Base-by-base conservation (phyloP, 2,888 invertebrate genomes). In the Bombyx huttoni region DNA sequence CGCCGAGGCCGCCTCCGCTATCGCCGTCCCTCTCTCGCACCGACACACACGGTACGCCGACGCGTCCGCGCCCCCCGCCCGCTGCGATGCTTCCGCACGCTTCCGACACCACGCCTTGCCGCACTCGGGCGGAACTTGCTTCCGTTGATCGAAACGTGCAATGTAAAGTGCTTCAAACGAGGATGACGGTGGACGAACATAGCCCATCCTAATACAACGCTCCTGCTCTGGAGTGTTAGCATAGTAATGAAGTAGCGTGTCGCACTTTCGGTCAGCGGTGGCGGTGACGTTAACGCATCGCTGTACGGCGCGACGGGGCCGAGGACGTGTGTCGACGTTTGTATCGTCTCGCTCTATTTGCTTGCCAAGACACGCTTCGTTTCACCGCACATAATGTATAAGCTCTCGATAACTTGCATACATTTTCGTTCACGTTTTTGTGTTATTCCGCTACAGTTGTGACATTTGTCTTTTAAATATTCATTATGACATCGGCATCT, bases 31-130 rank as follows among this genome's bases (percentile, higher is more conserved):
- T 78, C 81, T 34, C 59, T 82, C 50, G 75, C 85, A 86, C 63
- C 65, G 85, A 56, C 69, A 84, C 52, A 80, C 76, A 86, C 86
- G 87, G 87, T 87, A 86, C 75, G 61, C 64, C 24, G 12, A 62
- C 60, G 58, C 63, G 62, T 40, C 9, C 12, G 40, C 40, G 62
- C 7, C 9, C 12, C 6, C 40, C 24, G 24, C 24, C 24, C 24
- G 24, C 24, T 24, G 24, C 3, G 24, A 24, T 3, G 24, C 24
- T 24, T 5, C 24, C 24, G 24, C 24, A 24, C 24, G 24, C 24
- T 24, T 24, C 24, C 24, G 24, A 24, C 5, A 24, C 24, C 24
- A 24, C 24, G 24, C 24, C 24, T 24, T 24, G 24, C 24, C 24
- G 24, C 24, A 24, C 24, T n/a, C n/a, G n/a, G n/a, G n/a, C n/a